These are phyloP conservation scores for Apotomis capreana DNA, from an alignment of 2,888 invertebrate species.

Conservation along the genomic window DNA sequence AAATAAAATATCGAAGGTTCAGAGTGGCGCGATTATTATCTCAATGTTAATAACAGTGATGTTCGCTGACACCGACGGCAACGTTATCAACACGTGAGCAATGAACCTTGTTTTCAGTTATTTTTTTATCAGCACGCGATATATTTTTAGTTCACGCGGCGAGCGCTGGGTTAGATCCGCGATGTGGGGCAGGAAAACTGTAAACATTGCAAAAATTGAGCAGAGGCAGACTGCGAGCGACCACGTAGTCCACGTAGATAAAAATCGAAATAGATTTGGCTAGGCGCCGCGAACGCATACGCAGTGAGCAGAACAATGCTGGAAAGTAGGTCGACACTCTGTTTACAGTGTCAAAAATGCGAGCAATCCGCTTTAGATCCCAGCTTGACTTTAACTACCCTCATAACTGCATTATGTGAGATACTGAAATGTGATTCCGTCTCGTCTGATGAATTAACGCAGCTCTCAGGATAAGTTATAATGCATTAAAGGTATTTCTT, in stretches of 20 bases:
- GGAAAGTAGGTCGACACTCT: conserved; percentile 77
- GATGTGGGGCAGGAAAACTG: conserved; percentile 47
- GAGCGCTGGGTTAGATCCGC: conserved; percentile 21
- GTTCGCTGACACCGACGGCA: conserved; percentile 16
- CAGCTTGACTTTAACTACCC: conserved; percentile 40
- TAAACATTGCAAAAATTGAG: conserved; percentile 76
- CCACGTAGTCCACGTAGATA: conserved; percentile 65
- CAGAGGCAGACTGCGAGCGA: conserved; percentile 63
- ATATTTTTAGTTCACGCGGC: conserved; percentile 39
- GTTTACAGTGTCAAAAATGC: conserved; percentile 76
- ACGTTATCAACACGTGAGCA: conserved; percentile 36
- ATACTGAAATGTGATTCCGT: conserved; percentile 29
- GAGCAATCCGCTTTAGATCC: conserved; percentile 51
- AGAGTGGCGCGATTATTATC: conserved; percentile 25
- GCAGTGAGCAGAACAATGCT: conserved; percentile 68
- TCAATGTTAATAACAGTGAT: conserved; percentile 30
- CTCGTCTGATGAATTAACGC: conserved; percentile 12
- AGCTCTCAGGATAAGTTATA: neutral
- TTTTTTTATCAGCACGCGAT: conserved; percentile 36
- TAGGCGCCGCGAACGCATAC: conserved; percentile 68
- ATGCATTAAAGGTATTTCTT: conserved; percentile 2
- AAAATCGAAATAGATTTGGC: conserved; percentile 80
- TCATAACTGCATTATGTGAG: conserved; percentile 26
- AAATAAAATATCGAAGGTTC: conserved; percentile 20
- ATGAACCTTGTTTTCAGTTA: conserved; percentile 39